These are phyloP conservation scores for Hypsibius dujardini DNA, from an alignment of 1,140 invertebrate genomes.

Conservation along the genomic window DNA sequence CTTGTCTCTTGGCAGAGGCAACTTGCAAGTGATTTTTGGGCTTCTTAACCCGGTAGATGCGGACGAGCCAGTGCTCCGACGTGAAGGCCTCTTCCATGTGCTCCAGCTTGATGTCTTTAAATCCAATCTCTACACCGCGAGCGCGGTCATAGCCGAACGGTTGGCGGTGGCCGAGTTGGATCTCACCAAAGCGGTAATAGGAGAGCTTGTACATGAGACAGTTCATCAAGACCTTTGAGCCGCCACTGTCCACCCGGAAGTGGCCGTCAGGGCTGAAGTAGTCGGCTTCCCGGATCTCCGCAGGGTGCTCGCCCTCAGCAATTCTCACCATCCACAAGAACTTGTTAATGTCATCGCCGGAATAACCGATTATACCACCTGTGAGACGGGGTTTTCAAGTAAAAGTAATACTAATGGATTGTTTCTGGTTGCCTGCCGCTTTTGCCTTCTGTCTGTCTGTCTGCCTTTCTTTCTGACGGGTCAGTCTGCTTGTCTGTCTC, in stretches of 20 bases:
- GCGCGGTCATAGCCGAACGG: conserved; percentile 86
- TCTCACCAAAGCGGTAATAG: conserved; percentile 87
- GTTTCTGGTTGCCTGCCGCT: too few species aligned
- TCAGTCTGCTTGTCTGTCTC: too few species aligned
- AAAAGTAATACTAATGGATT: too few species aligned
- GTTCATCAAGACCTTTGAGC: conserved; percentile 79
- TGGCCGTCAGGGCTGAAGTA: conserved; percentile 95
- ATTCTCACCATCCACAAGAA: conserved; percentile 99
- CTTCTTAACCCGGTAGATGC: conserved; percentile 68
- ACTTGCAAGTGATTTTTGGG: not conserved
- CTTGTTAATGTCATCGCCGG: conserved; percentile 98
- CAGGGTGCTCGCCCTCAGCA: conserved; percentile 94
- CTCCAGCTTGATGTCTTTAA: conserved; percentile 84
- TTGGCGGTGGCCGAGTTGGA: conserved; percentile 48
- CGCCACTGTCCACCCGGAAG: conserved; percentile 82
- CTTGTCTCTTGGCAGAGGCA: not conserved
- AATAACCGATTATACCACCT: conserved; percentile 84
- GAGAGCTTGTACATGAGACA: conserved; percentile 98
- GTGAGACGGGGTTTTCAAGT: not conserved
- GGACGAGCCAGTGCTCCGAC: conserved; percentile 93
- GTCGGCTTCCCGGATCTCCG: conserved; percentile 92
- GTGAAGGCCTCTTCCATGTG: conserved; percentile 97
- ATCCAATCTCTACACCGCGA: conserved; percentile 82
- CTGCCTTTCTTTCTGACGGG: too few species aligned
- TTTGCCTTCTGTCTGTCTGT: too few species aligned